Evolutionary conservation across 1,140 invertebrate genomes (phyloP), one percentile per base, ranked within the genome.

Genomic region (Caerostris darwini): DNA sequence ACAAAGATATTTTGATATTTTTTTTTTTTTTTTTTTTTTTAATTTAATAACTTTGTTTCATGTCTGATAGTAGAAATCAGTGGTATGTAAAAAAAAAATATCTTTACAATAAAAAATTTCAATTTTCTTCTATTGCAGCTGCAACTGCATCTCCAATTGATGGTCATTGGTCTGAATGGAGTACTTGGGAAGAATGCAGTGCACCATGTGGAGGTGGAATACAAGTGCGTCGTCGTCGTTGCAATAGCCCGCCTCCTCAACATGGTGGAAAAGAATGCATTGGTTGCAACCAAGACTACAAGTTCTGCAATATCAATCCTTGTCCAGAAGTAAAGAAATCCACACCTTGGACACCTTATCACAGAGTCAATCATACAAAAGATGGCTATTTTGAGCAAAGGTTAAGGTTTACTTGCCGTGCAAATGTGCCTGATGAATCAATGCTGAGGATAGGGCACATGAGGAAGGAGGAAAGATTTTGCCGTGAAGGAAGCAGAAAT

Each of bases 401-500:
- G 90, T 98, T 97, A 95, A 97, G 98, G 91, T 98, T 98, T 95
- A 96, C 97, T 12, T 99, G 98, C 95, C 97, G 97, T 54, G 98
- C 98, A 0, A 98, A 97, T 64, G 97, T 97, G 0, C 96, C 97
- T 3, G 97, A 98, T 95, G 96, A 97, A 10, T 96, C 96, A 7
- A 95, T 96, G 91, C 96, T 97, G 1, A 96, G 97, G 96, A 96
- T 98, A 7, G 97, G 97, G 14, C 95, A 97, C 12, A 96, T 97
- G 8, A 98, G 98, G 95, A 98, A 98, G 93, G 98, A 99, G 95
- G 98, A 97, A 77, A 96, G 98, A 19, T 97, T 97, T 92, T 98
- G 98, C 95, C 96, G 96, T 7, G 96, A 96, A 8, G 97, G 97
- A 69, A 97, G 97, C 0, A 96, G 96, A 0, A 94, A 95, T 71